Percentiles rank a stretch among this genome's conserved stretches.
Conservation (phyloP, 2,888 invertebrate genomes). For the Cenopis cana region DNA sequence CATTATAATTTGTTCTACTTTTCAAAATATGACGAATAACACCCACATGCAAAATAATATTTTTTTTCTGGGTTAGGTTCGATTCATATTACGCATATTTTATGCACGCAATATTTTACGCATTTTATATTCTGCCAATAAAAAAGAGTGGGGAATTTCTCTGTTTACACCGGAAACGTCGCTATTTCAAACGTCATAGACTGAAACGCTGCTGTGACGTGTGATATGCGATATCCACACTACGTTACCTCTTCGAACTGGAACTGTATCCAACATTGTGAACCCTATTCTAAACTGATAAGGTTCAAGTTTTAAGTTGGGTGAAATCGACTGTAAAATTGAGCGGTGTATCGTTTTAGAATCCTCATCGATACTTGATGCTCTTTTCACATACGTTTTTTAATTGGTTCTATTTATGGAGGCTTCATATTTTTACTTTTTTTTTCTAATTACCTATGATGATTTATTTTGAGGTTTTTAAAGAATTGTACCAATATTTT, state of each 20-base stretch:
- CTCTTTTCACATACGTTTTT: constrained; percentile 50
- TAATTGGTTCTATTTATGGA: constrained; percentile 45
- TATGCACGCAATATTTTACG: no score
- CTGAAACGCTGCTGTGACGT: constrained; percentile 49
- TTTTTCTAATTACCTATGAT: neutral
- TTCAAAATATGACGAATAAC: neutral
- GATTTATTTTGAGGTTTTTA: neutral
- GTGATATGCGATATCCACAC: constrained; percentile 50
- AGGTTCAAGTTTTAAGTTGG: constrained; percentile 8
- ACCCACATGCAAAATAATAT: neutral
- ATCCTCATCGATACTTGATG: constrained; percentile 54
- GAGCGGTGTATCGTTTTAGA: constrained; percentile 51
- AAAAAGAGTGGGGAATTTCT: neutral
- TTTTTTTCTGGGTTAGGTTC: neutral
- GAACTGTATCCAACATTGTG: constrained; percentile 7
- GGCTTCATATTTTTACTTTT: neutral
- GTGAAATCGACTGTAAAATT: constrained; percentile 46
- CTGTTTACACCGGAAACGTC: constrained; percentile 48
- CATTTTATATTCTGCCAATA: neutral
- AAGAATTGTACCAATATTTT: no score
- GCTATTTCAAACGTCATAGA: constrained; percentile 51
- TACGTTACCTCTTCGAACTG: constrained; percentile 27
- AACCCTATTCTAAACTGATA: neutral
- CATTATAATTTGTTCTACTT: neutral
- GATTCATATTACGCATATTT: no score